phyloP scores from a whole-genome alignment of 2,888 invertebrate species.

The Diarsia mendica region DNA sequence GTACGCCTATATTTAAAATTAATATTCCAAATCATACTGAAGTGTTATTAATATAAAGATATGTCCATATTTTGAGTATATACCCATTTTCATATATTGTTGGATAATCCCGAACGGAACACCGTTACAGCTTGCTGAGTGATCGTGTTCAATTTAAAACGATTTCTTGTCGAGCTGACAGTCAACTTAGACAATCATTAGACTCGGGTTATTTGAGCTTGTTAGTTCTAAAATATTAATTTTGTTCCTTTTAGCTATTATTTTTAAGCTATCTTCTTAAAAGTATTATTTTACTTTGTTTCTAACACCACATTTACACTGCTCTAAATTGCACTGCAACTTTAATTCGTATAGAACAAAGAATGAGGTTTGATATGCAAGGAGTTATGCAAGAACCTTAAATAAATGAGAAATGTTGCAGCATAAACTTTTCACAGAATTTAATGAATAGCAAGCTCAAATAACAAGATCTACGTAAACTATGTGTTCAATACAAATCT shows the following conservation, averaged over 20 bases:
- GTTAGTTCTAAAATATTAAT: slow-evolving; percentile 22
- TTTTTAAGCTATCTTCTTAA: background rate
- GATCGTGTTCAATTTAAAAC: slow-evolving; percentile 27
- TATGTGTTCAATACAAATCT: slow-evolving; percentile 85
- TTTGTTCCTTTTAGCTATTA: background rate
- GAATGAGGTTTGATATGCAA: too few relatives aligned
- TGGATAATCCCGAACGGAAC: slow-evolving; percentile 61
- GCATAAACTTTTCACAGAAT: slow-evolving; percentile 7
- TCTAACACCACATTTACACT: background rate
- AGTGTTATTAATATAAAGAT: slow-evolving; percentile 29
- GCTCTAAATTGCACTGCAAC: background rate
- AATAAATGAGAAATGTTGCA: background rate
- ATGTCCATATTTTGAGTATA: slow-evolving; percentile 41
- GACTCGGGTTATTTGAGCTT: slow-evolving; percentile 60
- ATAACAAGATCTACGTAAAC: slow-evolving; percentile 74
- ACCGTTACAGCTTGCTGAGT: slow-evolving; percentile 48
- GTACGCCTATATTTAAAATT: slow-evolving; percentile 24
- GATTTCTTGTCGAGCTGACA: slow-evolving; percentile 44
- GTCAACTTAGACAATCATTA: slow-evolving; percentile 54
- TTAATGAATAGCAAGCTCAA: slow-evolving; percentile 73
- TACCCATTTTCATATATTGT: slow-evolving; percentile 18
- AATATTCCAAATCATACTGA: slow-evolving; percentile 23
- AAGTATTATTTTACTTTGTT: background rate
- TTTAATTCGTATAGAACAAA: background rate
- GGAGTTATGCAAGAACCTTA: too few relatives aligned